These are phyloP conservation scores for Drosophila sordidapex DNA, from an alignment of 2,888 invertebrate genomes.

Conservation along the genomic window DNA sequence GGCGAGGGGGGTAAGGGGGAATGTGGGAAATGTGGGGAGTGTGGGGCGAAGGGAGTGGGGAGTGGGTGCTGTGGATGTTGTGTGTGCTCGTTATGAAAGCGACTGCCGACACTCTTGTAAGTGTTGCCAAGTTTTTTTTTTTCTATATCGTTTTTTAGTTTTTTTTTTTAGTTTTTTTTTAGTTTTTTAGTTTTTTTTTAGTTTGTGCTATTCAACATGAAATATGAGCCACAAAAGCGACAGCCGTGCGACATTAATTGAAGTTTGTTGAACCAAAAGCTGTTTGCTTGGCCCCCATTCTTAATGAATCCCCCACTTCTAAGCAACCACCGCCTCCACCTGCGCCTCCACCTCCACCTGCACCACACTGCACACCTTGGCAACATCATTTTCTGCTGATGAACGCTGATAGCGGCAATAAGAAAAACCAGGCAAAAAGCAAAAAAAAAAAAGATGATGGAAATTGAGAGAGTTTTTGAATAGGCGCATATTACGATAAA, in stretches of 20 bases:
- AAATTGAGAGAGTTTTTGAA: neutral
- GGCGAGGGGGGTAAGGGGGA: neutral
- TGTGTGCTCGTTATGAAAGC: constrained; percentile 59
- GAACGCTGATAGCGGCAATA: constrained; percentile 19
- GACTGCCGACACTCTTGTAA: constrained; percentile 64
- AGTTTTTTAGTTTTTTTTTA: constrained; percentile 23
- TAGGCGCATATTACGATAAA: neutral
- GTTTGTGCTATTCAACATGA: constrained; percentile 61
- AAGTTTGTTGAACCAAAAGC: constrained; percentile 79
- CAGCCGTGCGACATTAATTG: constrained; percentile 73
- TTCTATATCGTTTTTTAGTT: constrained; percentile 1
- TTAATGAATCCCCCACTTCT: constrained; percentile 17
- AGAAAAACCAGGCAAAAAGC: neutral
- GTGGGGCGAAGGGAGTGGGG: neutral
- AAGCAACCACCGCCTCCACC: neutral
- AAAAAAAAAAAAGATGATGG: neutral
- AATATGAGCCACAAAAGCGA: constrained; percentile 56
- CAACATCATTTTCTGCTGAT: constrained; percentile 22
- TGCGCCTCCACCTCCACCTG: neutral
- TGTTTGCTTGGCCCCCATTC: constrained; percentile 65
- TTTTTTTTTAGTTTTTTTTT: neutral
- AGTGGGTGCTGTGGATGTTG: constrained; percentile 27
- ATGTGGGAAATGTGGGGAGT: neutral
- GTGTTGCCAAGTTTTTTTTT: constrained; percentile 56
- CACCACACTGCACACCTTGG: neutral